Evolutionary conservation across 2,888 invertebrate species (phyloP).

Genomic region (Melieria omissa): DNA sequence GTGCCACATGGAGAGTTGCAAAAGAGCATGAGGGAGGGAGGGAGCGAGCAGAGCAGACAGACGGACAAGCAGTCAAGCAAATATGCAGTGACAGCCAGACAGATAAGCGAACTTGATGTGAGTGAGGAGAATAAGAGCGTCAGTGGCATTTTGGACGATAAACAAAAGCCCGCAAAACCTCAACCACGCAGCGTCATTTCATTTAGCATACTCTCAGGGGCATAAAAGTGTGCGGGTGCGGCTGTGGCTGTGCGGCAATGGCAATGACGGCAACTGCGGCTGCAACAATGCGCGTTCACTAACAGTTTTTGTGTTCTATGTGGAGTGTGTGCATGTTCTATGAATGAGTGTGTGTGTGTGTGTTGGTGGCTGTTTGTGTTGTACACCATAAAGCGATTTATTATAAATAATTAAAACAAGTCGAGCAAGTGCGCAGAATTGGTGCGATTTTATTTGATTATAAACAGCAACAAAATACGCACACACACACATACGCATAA

Average conservation of each 20-base stretch:
- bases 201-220: conserved; percentile 14
- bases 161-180: not conserved
- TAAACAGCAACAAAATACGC: not conserved
- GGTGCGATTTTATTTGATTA: conserved; percentile 1
- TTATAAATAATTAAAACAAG: conserved; percentile 26
- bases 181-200: conserved; percentile 1
- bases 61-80: not conserved
- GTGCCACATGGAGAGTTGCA: no score
- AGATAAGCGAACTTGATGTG: conserved; percentile 10
- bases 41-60: conserved; percentile 1
- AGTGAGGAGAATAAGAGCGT: not conserved
- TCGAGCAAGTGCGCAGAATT: not conserved
- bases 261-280: not conserved
- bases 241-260: no score
- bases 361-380: not conserved
- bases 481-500: not conserved
- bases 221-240: not conserved
- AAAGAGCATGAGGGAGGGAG: not conserved
- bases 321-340: not conserved
- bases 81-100: conserved; percentile 13
- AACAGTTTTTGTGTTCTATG: not conserved
- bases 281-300: not conserved
- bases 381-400: conserved; percentile 20
- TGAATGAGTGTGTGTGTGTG: not conserved
- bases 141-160: not conserved